Evolutionary conservation across 2,113 vertebrate species (phyloP).

Genomic region (Podarcis cretensis): DNA sequence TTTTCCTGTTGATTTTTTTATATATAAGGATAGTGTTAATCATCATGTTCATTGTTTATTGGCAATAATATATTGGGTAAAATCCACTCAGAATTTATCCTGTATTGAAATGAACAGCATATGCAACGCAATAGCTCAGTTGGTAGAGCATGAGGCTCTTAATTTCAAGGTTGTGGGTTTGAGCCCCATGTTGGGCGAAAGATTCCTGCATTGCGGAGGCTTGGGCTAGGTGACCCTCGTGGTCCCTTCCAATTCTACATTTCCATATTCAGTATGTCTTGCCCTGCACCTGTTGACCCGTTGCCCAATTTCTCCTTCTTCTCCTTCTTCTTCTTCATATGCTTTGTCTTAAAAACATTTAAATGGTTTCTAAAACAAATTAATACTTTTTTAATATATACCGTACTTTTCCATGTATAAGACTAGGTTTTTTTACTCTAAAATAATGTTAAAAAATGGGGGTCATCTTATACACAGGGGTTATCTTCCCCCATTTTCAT

Average conservation of each 20-base stretch:
- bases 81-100: not conserved
- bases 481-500: too few relatives aligned
- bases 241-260: too few relatives aligned
- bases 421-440: too few relatives aligned
- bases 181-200: too few relatives aligned
- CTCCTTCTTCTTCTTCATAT: not conserved
- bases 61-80: not conserved
- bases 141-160: too few relatives aligned
- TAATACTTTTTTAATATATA: not conserved
- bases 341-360: not conserved
- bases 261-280: not conserved
- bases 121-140: too few relatives aligned
- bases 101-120: not conserved
- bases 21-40: not conserved
- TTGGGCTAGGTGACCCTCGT: too few relatives aligned
- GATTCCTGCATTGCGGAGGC: too few relatives aligned
- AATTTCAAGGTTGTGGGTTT: too few relatives aligned
- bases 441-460: too few relatives aligned
- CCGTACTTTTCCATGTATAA: too few relatives aligned
- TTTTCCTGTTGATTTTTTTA: not conserved
- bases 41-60: constrained; percentile 1
- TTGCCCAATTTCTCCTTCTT: not conserved
- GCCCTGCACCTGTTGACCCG: not conserved
- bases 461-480: too few relatives aligned
- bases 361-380: not conserved